phyloP scores from a whole-genome alignment of 2,888 invertebrate species.

The Villa cingulata region DNA sequence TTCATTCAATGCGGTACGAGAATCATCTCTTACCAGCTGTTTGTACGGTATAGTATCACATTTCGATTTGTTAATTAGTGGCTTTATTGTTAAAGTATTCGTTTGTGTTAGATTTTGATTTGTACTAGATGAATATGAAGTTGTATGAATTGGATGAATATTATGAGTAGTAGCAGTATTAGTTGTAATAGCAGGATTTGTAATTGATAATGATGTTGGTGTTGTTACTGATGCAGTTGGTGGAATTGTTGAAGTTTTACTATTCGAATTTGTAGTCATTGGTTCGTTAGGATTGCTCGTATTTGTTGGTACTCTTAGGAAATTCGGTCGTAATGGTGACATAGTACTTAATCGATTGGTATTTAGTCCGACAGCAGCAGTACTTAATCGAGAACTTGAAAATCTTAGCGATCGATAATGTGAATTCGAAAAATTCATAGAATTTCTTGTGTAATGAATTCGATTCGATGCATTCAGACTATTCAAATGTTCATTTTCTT shows the following conservation, averaged over 20 bases:
- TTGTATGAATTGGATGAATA: conserved; percentile 5
- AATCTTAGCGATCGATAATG: conserved; percentile 34
- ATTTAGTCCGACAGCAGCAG: background rate
- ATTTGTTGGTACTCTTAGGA: no score
- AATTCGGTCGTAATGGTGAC: background rate
- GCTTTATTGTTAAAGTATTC: background rate
- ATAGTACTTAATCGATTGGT: background rate
- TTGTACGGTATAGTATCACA: background rate
- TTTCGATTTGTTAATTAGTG: background rate
- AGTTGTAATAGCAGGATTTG: no score
- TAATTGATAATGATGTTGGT: conserved; percentile 16
- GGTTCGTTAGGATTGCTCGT: background rate
- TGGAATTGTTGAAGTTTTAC: background rate
- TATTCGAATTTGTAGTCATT: background rate
- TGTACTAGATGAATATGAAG: conserved; percentile 9
- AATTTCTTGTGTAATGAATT: conserved; percentile 31
- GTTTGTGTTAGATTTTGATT: background rate
- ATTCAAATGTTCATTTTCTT: background rate
- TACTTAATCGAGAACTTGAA: conserved; percentile 30
- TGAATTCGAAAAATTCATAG: conserved; percentile 31
- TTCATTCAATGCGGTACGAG: conserved; percentile 1
- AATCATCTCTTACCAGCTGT: background rate
- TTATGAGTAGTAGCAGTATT: no score
- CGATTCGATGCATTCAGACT: conserved; percentile 18
- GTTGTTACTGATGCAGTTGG: conserved; percentile 17